These are phyloP conservation scores for Mallotus villosus DNA, from an alignment of 2,797 vertebrate species.

Conservation along the genomic window DNA sequence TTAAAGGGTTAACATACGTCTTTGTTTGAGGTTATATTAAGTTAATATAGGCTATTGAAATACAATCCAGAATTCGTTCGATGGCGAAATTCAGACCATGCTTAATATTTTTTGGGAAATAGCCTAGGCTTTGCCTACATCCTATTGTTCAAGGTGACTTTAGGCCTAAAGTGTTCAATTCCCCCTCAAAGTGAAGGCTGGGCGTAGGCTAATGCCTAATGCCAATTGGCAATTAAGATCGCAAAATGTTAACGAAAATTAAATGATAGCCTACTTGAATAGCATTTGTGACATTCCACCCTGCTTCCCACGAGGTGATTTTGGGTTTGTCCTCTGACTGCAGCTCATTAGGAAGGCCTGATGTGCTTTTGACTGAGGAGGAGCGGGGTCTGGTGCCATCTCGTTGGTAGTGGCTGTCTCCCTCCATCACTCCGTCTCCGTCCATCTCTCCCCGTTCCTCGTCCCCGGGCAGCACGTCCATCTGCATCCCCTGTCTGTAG, in stretches of 20 bases:
- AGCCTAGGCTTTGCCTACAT: too few species aligned
- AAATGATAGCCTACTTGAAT: conserved; percentile 83
- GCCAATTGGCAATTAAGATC: background rate
- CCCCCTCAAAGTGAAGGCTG: too few species aligned
- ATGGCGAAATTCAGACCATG: too few species aligned
- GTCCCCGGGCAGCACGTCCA: conserved; percentile 87
- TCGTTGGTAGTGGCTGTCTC: conserved; percentile 91
- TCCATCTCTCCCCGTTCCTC: conserved; percentile 68
- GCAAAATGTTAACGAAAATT: background rate
- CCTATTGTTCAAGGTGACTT: conserved; percentile 58
- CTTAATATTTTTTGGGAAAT: background rate
- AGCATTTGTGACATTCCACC: conserved; percentile 97
- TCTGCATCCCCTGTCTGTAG: conserved; percentile 91
- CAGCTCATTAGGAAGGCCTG: conserved; percentile 73
- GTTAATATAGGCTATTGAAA: too few species aligned
- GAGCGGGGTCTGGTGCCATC: conserved; percentile 80
- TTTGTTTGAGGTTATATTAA: too few species aligned
- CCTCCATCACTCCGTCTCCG: conserved; percentile 78
- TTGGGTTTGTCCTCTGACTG: conserved; percentile 84
- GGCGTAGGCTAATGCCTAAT: background rate
- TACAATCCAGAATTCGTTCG: too few species aligned
- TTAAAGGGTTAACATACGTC: too few species aligned
- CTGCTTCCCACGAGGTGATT: conserved; percentile 95
- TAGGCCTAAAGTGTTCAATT: conserved; percentile 31
- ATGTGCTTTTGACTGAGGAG: conserved; percentile 80